Base-by-base conservation (phyloP, 2,113 vertebrate species). In the Passer montanus region DNA sequence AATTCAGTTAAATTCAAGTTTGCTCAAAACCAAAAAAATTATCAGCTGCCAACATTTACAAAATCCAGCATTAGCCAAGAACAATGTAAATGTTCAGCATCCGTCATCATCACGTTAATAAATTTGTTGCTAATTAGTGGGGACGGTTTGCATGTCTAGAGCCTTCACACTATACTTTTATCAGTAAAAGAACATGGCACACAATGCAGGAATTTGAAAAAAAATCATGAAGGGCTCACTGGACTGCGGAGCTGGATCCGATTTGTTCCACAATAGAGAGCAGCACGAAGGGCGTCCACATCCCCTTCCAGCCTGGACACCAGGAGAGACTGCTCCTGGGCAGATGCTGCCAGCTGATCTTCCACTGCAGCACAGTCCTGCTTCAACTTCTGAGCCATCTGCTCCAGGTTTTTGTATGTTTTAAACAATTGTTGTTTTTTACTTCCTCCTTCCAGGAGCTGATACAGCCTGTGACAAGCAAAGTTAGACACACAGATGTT, bases 351-450 rank as follows among this genome's bases (percentile, higher is more conserved):
- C 64, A 99, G 72, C 17, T 98, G 97, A 69, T 98, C 97, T 50
- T 95, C 95, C 41, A 94, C 87, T 30, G 83, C 37, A 89, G 92
- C 93, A 93, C 98, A 97, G 86, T 98, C 98, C 84, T 95, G 87
- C 62, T 97, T 97, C 30, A 99, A 97, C 81, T 97, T 97, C 77
- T 53, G 77, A 78, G 98, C 98, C 68, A 98, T 97, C 58, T 98
- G 96, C 82, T 99, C 97, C 95, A 99, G 83, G 16, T 73, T 97
- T 94, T 97, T 90, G 6, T 98, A 98, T 1, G 99, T 99, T 92
- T 97, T 98, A 90, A 99, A 99, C 87, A 99, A 98, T 21, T 99
- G 98, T 7, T 97, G 97, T 39, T 97, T 98, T 74, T 96, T 76
- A 90, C 68, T 97, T 52, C 70, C 93, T 93, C 96, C 97, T 95